Conservation (phyloP, 2,113 vertebrate species). For the Dipodomys spectabilis region DNA sequence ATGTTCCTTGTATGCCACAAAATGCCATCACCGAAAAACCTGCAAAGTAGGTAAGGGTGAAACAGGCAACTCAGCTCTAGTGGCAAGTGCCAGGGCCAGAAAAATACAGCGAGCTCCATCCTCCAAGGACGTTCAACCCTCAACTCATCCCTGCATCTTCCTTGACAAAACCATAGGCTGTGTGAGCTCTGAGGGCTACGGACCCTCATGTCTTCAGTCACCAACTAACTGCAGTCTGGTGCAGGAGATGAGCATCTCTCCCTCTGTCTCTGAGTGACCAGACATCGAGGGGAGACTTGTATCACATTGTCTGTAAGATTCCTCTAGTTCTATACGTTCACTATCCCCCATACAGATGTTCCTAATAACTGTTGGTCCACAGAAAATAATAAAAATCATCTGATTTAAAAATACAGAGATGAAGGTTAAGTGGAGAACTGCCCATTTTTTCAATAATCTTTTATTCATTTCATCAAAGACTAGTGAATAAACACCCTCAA, state of each 20-base stretch:
- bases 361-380: background rate
- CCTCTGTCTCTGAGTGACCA: background rate
- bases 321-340: background rate
- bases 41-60: background rate
- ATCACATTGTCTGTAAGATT: background rate
- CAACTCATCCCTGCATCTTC: background rate
- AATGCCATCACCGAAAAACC: background rate
- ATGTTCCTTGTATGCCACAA: background rate
- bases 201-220: accelerated
- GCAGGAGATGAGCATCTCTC: accelerated
- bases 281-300: background rate
- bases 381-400: background rate
- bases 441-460: background rate
- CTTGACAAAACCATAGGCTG: background rate
- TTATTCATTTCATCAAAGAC: background rate
- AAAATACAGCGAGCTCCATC: accelerated
- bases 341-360: background rate
- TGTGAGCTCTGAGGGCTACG: background rate
- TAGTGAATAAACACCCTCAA: background rate
- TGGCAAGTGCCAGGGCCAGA: background rate
- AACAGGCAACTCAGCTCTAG: background rate
- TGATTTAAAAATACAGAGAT: background rate
- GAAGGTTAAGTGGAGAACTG: background rate
- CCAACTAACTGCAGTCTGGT: background rate
- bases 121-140: accelerated